Base-by-base conservation (phyloP, 2,797 vertebrate genomes). In the Mus spretus region DNA sequence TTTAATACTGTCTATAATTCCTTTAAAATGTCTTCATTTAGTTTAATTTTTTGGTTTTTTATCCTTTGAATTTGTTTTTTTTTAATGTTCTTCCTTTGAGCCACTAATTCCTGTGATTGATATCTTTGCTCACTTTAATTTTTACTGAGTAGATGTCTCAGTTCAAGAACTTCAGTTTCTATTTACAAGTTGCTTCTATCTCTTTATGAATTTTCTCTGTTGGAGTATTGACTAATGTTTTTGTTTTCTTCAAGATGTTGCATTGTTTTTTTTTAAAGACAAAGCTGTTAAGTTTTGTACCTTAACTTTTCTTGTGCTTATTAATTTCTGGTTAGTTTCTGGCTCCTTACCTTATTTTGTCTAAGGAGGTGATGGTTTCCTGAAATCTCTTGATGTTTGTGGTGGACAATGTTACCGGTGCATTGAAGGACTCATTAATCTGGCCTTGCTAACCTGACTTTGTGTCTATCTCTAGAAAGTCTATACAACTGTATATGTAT, bases 191-290 rank as follows among this genome's bases (percentile, higher is more conserved):
- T 55, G 4, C 3, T 82, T 94, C n/a, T 17, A 28, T 78, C 19
- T 90, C 28, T 74, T 82, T 65, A 11, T 90, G 31, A 94, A n/a
- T 31, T 78, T 84, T 89, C 20, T 72, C 34, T 84, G 26, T 90
- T 55, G 55, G 72, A 28, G 11, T 57, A 67, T 77, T 77, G 22
- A 84, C 20, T 57, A 10, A 20, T 53, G 12, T 26, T 8, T 79
- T 37, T 57, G 13, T 77, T 94, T 84, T 67, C 79, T 90, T 85
- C 28, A 94, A 84, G 22, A 34, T n/a, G 15, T 3, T 75, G 55
- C 63, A 5, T 65, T 31, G 63, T 1, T 84, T 75, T 5, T 53
- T 65, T 90, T 86, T 65, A 47, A 80, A 72, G 67, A 84, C n/a
- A 78, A 9, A 59, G 15, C 72, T 67, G 15, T 70, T 67, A 44